Evolutionary conservation across 30 jellyfish, hydroid and myxozoan genomes (phyloP).

Genomic region (Mastigias papua): DNA sequence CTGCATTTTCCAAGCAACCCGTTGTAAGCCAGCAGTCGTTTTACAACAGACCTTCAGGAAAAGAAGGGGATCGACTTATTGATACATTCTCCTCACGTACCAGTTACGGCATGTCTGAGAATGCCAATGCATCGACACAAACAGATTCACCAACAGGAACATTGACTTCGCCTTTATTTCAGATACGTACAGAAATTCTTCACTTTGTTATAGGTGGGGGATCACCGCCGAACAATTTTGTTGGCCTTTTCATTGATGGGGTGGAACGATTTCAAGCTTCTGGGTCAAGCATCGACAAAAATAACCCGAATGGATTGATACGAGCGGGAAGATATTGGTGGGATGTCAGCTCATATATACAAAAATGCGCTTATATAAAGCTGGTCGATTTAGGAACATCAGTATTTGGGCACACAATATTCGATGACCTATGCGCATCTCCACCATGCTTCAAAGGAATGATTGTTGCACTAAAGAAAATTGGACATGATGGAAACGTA

Average conservation of each 20-base stretch:
- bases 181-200: conserved; percentile 42
- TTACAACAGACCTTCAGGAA: conserved; percentile 6
- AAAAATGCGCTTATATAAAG: conserved; percentile 43
- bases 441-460: conserved; percentile 71
- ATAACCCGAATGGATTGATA: background rate
- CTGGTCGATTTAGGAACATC: conserved; percentile 13
- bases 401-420: conserved; percentile 17
- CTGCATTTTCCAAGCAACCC: conserved; percentile 53
- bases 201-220: conserved; percentile 70
- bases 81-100: conserved; percentile 39
- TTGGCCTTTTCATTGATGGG: conserved; percentile 20
- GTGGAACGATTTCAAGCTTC: conserved; percentile 15
- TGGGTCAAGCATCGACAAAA: conserved; percentile 16
- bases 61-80: conserved; percentile 55
- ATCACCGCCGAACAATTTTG: conserved; percentile 27
- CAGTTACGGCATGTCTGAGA: conserved; percentile 14
- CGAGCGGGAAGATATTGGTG: conserved; percentile 52
- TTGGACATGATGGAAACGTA: conserved; percentile 19
- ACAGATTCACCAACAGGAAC: conserved; percentile 53
- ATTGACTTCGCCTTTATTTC: conserved; percentile 60
- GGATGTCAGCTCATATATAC: conserved; percentile 37
- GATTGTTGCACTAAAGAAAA: background rate
- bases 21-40: conserved; percentile 16
- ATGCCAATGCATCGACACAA: conserved; percentile 13
- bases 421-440: conserved; percentile 60